Conservation (phyloP, 2,113 vertebrate genomes). For the Mesembrinibis cayennensis region DNA sequence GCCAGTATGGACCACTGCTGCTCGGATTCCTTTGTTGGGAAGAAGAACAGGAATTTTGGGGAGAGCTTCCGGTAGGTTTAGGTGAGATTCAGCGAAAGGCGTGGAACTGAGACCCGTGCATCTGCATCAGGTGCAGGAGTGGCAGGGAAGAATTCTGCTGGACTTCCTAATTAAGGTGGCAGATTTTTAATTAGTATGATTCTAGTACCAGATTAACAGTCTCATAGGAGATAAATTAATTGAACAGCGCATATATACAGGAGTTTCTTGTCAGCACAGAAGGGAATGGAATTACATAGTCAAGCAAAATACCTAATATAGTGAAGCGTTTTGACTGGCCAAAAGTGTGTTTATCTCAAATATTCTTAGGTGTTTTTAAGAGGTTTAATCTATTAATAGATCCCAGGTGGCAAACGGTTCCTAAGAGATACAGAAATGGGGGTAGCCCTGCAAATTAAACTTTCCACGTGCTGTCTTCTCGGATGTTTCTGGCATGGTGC, state of each 20-base stretch:
- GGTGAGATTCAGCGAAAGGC: neutral
- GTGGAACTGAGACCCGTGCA: fast-evolving
- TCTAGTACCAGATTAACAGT: neutral
- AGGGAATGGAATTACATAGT: neutral
- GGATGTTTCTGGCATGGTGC: slow-evolving; percentile 9
- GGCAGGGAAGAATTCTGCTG: neutral
- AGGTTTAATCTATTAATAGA: neutral
- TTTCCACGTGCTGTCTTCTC: neutral
- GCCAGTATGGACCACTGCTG: fast-evolving
- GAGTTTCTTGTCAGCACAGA: neutral
- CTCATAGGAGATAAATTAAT: neutral
- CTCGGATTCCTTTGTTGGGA: neutral
- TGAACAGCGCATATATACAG: neutral
- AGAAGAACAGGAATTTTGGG: neutral
- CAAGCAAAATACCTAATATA: neutral
- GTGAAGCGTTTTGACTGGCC: neutral
- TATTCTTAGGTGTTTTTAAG: neutral
- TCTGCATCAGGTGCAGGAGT: neutral
- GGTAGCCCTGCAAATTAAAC: neutral
- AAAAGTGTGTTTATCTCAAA: neutral
- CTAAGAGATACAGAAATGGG: neutral
- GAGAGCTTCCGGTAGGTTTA: no score
- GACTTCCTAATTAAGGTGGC: neutral
- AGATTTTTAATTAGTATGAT: neutral
- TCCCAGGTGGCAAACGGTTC: neutral